Evolutionary conservation across 1,140 invertebrate genomes (phyloP).

Genomic region (Lysiphlebus fabarum): DNA sequence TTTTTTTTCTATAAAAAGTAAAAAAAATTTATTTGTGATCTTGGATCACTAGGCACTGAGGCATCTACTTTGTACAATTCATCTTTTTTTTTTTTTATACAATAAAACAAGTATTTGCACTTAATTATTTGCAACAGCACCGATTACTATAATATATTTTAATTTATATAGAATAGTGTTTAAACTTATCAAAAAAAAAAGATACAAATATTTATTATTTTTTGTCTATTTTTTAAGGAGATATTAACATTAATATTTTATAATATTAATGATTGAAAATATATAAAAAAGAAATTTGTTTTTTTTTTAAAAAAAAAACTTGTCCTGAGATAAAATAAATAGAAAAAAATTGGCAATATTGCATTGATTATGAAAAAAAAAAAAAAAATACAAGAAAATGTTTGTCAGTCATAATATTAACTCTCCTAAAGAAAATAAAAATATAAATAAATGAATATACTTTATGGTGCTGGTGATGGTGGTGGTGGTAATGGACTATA

Average conservation of each 20-base stretch:
- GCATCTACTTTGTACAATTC: constrained; percentile 19
- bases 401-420: too few relatives aligned
- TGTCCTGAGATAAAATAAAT: too few relatives aligned
- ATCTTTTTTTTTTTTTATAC: constrained; percentile 23
- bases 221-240: too few relatives aligned
- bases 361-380: too few relatives aligned
- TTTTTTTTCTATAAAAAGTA: constrained; percentile 11
- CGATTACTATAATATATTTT: constrained; percentile 5
- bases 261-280: too few relatives aligned
- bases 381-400: too few relatives aligned
- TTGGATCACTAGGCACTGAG: constrained; percentile 34
- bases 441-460: background rate
- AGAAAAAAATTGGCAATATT: too few relatives aligned
- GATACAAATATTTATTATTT: background rate
- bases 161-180: too few relatives aligned
- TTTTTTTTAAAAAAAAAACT: too few relatives aligned
- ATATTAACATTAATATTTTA: too few relatives aligned
- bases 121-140: constrained; percentile 26
- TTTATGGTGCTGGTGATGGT: constrained; percentile 66
- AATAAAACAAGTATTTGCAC: constrained; percentile 44
- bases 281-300: too few relatives aligned
- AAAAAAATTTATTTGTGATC: background rate
- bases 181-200: background rate
- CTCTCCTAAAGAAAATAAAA: too few relatives aligned
- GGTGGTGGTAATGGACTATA: constrained; percentile 71